Percentiles rank a stretch among this genome's conserved stretches.
Evolutionary conservation across 2,113 vertebrate species (phyloP).

Genomic region (Charadrius vociferus): DNA sequence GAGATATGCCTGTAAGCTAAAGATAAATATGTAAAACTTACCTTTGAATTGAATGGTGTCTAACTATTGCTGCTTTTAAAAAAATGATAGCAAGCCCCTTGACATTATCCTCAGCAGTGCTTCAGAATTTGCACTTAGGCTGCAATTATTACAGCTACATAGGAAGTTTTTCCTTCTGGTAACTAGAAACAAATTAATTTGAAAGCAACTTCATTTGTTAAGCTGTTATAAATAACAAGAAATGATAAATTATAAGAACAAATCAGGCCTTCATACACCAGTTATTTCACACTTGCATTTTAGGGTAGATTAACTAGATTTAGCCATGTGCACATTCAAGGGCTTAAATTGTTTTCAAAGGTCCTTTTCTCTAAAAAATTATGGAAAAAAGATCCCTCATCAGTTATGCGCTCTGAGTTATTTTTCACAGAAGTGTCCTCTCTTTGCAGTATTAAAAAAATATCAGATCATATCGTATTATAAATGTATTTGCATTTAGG

Average conservation of each 20-base stretch:
- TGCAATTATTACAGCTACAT: neutral
- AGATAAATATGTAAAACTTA: slow-evolving; percentile 68
- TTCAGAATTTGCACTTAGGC: neutral
- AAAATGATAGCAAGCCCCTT: neutral
- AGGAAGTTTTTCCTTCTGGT: neutral
- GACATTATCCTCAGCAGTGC: neutral
- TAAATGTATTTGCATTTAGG: neutral
- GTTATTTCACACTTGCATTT: neutral
- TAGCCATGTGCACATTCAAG: neutral
- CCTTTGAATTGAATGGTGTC: neutral
- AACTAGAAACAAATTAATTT: slow-evolving; percentile 50
- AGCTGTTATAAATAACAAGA: neutral
- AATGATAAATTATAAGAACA: neutral
- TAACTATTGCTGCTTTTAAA: neutral
- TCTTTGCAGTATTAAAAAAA: neutral
- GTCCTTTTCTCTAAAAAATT: neutral
- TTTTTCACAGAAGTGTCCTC: neutral
- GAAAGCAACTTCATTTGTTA: slow-evolving; percentile 28
- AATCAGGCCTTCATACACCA: neutral
- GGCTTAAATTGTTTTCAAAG: neutral
- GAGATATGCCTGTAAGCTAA: slow-evolving; percentile 55
- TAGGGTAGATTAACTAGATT: neutral
- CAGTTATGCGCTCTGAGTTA: neutral
- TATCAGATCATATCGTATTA: neutral
- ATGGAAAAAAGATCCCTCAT: neutral